phyloP scores from a whole-genome alignment of 1,140 invertebrate genomes.

The Bombus superbus region DNA sequence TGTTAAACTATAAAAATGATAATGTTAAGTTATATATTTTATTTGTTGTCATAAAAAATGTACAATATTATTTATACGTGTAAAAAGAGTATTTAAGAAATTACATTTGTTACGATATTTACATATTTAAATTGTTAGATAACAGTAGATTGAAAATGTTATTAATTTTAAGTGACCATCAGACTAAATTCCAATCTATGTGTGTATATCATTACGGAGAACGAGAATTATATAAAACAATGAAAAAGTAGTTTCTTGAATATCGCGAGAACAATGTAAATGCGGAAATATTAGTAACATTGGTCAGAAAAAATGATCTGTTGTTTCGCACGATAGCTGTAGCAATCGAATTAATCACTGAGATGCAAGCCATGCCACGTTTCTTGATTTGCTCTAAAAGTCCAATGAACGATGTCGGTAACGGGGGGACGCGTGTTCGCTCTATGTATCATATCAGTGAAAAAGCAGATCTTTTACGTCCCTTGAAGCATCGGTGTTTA shows the following conservation, averaged over 20 bases:
- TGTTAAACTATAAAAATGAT: not conserved
- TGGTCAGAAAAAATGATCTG: not conserved
- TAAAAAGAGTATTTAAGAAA: not conserved
- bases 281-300: not conserved
- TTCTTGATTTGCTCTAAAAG: constrained; percentile 6
- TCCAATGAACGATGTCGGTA: not conserved
- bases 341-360: constrained; percentile 10
- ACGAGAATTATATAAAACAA: not conserved
- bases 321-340: not conserved
- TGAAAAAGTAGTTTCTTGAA: not conserved
- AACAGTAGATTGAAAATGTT: not conserved
- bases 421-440: no score
- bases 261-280: not conserved
- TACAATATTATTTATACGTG: not conserved
- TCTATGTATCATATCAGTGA: not conserved
- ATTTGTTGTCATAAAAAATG: not conserved
- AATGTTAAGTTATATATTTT: not conserved
- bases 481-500: constrained; percentile 1
- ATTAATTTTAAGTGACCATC: not conserved
- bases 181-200: not conserved
- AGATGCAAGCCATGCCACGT: not conserved
- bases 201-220: not conserved
- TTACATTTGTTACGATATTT: not conserved
- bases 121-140: not conserved
- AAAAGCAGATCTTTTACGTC: not conserved